These are phyloP conservation scores for Harpalus rubripes DNA, from an alignment of 2,888 invertebrate genomes.

Conservation along the genomic window DNA sequence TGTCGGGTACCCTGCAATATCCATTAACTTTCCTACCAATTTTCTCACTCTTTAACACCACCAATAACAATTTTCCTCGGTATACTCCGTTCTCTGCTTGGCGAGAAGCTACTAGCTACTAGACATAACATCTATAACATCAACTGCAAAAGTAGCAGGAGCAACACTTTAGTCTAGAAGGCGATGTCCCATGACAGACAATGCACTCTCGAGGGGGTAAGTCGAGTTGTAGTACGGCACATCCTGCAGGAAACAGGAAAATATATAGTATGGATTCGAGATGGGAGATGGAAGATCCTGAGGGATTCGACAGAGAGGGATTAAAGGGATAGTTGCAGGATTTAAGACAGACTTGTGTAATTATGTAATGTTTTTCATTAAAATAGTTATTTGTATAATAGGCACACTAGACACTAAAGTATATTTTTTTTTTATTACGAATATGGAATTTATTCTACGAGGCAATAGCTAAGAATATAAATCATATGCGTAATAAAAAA, in stretches of 20 bases:
- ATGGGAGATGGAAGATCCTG: constrained; percentile 8
- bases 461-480: no score
- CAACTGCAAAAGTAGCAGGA: background rate
- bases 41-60: constrained; percentile 1
- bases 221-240: constrained; percentile 12
- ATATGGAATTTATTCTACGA: no score
- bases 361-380: background rate
- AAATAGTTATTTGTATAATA: no score
- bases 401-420: no score
- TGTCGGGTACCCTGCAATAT: background rate
- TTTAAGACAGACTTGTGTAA: background rate
- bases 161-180: constrained; percentile 24
- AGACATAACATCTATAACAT: constrained; percentile 4
- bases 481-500: no score
- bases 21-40: background rate
- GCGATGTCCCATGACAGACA: constrained; percentile 36
- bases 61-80: constrained; percentile 1
- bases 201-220: constrained; percentile 50
- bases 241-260: constrained; percentile 10
- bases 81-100: background rate
- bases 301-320: constrained; percentile 9
- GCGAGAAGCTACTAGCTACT: constrained; percentile 12
- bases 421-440: no score
- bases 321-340: background rate
- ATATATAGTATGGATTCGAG: background rate